A percentile compares a stretch with the other conserved stretches of the same genome.
Evolutionary conservation across 2,113 vertebrate genomes (phyloP).

Genomic region (Scopus umbretta): DNA sequence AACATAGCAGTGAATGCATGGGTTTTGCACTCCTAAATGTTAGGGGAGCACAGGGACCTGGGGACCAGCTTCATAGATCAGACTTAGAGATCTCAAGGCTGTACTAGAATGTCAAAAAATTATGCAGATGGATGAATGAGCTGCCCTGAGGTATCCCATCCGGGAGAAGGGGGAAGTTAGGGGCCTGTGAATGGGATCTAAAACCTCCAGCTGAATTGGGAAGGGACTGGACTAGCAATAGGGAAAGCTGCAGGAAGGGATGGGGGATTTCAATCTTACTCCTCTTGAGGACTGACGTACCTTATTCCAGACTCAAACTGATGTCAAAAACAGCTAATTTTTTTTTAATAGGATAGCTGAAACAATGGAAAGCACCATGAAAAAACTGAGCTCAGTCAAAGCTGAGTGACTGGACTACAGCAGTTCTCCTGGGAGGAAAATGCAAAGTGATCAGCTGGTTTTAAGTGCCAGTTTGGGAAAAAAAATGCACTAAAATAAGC

Average conservation of each 20-base stretch:
- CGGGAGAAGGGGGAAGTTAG: neutral
- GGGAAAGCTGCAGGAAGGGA: neutral
- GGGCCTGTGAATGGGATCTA: neutral
- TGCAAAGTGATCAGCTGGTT: neutral
- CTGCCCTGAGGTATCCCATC: neutral
- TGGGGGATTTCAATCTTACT: neutral
- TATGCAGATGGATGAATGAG: neutral
- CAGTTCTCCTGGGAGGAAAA: neutral
- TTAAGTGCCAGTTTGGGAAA: neutral
- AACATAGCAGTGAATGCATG: fast-evolving
- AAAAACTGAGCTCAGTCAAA: neutral
- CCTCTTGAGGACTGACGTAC: neutral
- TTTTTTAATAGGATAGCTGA: neutral
- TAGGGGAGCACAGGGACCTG: neutral
- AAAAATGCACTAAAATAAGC: constrained; percentile 1
- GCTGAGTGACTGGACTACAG: neutral
- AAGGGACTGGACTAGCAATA: neutral
- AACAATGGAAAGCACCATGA: neutral
- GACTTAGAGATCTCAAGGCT: neutral
- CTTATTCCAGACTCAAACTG: neutral
- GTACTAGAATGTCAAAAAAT: neutral
- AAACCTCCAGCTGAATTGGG: neutral
- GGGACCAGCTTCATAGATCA: neutral
- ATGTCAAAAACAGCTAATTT: neutral
- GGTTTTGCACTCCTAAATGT: neutral